A percentile compares a stretch with the other conserved stretches of the same genome.
Evolutionary conservation across 1,140 invertebrate species (phyloP).

Genomic region (Colletes gigas): DNA sequence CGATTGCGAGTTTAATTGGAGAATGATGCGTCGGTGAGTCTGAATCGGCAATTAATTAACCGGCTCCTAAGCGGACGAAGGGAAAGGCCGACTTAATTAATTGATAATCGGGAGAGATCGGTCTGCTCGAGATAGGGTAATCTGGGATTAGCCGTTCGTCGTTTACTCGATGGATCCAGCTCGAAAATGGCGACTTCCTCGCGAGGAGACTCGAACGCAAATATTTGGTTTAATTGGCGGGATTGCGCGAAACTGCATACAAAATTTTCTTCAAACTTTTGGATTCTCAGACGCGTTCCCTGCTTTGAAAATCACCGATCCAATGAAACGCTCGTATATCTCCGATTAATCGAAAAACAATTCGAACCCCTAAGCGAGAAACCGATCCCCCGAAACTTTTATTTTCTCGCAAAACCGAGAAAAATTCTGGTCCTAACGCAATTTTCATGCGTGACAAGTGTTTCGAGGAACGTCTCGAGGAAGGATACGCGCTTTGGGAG

Average conservation of each 20-base stretch:
- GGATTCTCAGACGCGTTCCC: no score
- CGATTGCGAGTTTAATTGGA: constrained; percentile 37
- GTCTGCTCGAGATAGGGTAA: constrained; percentile 30
- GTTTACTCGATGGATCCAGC: constrained; percentile 23
- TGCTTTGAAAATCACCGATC: no score
- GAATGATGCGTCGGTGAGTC: not conserved
- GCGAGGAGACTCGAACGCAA: constrained; percentile 31
- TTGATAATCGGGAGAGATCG: constrained; percentile 49
- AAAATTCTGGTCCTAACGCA: not conserved
- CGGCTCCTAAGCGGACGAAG: constrained; percentile 15
- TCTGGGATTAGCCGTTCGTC: constrained; percentile 35
- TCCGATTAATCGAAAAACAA: no score
- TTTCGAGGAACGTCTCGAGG: no score
- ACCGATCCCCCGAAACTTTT: no score
- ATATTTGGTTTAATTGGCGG: constrained; percentile 47
- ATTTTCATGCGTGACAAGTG: not conserved
- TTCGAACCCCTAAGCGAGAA: no score
- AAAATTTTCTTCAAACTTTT: no score
- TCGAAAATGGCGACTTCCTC: constrained; percentile 6
- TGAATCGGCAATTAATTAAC: constrained; percentile 50
- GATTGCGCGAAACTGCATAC: constrained; percentile 15
- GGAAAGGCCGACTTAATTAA: constrained; percentile 42
- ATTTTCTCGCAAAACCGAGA: no score
- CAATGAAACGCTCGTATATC: no score
- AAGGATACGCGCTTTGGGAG: not conserved